These are phyloP conservation scores for Argyresthia goedartella DNA, from an alignment of 2,888 invertebrate genomes.

Conservation along the genomic window DNA sequence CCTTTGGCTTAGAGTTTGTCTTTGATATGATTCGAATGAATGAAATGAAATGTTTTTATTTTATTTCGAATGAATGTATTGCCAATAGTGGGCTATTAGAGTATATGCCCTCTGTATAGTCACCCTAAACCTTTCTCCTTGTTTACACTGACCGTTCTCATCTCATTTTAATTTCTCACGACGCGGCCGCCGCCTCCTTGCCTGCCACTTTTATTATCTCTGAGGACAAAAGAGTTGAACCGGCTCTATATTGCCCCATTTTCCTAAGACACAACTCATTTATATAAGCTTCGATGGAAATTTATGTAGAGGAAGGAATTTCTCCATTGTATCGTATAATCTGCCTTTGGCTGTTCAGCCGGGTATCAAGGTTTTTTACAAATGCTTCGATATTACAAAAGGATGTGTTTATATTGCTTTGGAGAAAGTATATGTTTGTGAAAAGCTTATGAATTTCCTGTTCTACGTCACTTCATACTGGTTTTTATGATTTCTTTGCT, in stretches of 20 bases:
- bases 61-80: too few relatives aligned
- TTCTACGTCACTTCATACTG: too few relatives aligned
- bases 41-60: too few relatives aligned
- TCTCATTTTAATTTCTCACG: slow-evolving; percentile 53
- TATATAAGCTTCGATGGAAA: slow-evolving; percentile 15
- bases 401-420: too few relatives aligned
- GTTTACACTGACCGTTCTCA: slow-evolving; percentile 42
- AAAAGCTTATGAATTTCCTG: too few relatives aligned
- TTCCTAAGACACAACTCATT: slow-evolving; percentile 16
- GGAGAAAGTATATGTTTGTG: too few relatives aligned
- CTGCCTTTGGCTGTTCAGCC: neutral
- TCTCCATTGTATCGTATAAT: slow-evolving; percentile 2
- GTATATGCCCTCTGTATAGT: neutral
- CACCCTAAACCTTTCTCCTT: slow-evolving; percentile 19
- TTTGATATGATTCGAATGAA: too few relatives aligned
- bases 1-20: too few relatives aligned
- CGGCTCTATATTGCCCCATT: slow-evolving; percentile 29
- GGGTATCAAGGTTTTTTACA: too few relatives aligned
- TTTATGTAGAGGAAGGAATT: slow-evolving; percentile 6
- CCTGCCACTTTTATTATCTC: slow-evolving; percentile 31
- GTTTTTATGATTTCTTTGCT: too few relatives aligned
- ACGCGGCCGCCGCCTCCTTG: slow-evolving; percentile 16
- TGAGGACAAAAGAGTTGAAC: slow-evolving; percentile 31
- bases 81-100: too few relatives aligned
- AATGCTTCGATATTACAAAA: too few relatives aligned